phyloP scores from a whole-genome alignment of 2,113 vertebrate genomes.

The Arenaria interpres region DNA sequence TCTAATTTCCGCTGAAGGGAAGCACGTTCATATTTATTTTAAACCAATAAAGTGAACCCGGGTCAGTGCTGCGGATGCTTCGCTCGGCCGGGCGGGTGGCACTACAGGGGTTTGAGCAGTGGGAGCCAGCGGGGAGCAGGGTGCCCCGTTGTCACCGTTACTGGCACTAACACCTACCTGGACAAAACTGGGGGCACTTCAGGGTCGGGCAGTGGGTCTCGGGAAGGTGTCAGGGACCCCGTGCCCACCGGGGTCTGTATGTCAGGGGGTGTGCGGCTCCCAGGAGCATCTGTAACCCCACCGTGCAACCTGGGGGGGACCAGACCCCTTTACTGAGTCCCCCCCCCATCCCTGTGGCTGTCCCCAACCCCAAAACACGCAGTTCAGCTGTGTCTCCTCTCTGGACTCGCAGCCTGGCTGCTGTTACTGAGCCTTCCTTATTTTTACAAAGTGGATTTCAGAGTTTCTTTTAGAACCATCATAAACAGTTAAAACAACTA shows the following conservation, averaged over 20 bases:
- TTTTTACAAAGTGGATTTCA: neutral
- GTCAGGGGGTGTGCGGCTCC: accelerated
- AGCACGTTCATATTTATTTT: constrained; percentile 29
- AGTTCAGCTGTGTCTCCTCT: accelerated
- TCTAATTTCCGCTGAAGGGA: constrained; percentile 68
- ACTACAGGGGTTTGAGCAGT: constrained; percentile 20
- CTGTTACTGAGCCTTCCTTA: neutral
- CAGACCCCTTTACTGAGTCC: neutral
- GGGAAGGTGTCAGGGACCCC: neutral
- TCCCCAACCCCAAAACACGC: accelerated
- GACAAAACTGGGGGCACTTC: neutral
- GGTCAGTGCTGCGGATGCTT: neutral
- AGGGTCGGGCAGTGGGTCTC: neutral
- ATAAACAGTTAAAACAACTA: neutral
- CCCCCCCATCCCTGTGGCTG: accelerated
- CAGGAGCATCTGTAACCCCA: neutral
- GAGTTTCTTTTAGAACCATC: neutral
- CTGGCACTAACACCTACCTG: neutral
- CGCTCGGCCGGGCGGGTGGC: neutral
- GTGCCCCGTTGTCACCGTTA: neutral
- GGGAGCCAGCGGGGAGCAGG: constrained; percentile 37
- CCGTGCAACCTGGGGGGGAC: neutral
- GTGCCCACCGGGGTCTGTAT: neutral
- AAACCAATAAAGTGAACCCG: constrained; percentile 1
- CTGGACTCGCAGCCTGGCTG: accelerated